Evolutionary conservation across 2,113 vertebrate species (phyloP), one percentile per base, ranked within the genome.

Genomic region (Capricornis sumatraensis): DNA sequence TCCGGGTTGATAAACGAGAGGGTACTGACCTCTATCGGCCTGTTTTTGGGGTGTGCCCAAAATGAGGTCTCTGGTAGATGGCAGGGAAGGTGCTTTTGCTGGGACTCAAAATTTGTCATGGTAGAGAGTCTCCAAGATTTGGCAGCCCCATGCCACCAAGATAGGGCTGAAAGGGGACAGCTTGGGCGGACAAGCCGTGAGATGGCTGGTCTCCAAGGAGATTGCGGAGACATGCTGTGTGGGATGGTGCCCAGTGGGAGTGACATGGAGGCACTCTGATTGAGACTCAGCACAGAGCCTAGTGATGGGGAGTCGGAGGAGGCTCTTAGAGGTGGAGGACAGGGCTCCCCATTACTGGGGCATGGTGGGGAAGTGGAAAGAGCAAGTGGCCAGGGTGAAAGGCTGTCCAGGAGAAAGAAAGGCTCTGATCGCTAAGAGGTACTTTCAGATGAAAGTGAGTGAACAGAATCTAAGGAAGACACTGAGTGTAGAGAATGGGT

Each of bases 31-130:
- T 67, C 40, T 8, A 11, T 67, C 89, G 81, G 12, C 5, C 7
- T 12, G n/a, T 21, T 12, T 9, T 2, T 0, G 27, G 57, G 4
- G 8, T 28, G 19, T 79, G 5, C 57, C 27, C 15, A 25, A 67
- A 55, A 27, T 1, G 28, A 30, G 14, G 40, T 1, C 1, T 55
- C 27, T 30, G 33, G 19, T 50, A 6, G 8, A 27, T 5, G 12
- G 1, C 8, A 7, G 27, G n/a, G 33, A 33, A 36, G 7, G 36
- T 30, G 16, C 0, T 16, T 28, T 25, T 47, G 7, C 2, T 27
- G 21, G 36, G 17, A 28, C 7, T 55, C 13, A 0, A 7, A 4
- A 4, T 23, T 1, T 40, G 57, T 10, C 0, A 7, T 25, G 3
- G 11, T 53, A 14, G 87, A 45, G 55, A 36, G 12, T 19, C 55